phyloP scores from a whole-genome alignment of 2,888 invertebrate genomes.

The Andrena bucephala region DNA sequence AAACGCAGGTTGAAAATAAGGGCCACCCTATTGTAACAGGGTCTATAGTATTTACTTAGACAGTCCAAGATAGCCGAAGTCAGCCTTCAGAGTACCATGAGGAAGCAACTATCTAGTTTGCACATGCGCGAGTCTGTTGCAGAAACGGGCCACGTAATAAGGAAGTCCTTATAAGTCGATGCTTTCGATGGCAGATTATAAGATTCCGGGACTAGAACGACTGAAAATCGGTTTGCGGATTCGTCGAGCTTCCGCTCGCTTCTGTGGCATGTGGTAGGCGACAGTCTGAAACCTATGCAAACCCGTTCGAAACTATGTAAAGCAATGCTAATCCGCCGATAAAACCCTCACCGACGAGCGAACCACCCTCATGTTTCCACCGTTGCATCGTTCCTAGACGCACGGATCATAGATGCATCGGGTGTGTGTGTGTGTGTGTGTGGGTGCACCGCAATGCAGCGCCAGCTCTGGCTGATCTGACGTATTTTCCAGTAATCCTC shows the following conservation, averaged over 20 bases:
- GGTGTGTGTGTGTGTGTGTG: constrained; percentile 39
- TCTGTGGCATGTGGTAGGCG: constrained; percentile 60
- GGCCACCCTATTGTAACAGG: too few relatives aligned
- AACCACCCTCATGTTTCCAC: constrained; percentile 65
- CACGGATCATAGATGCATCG: constrained; percentile 37
- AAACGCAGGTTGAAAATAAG: too few relatives aligned
- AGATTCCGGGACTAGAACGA: constrained; percentile 57
- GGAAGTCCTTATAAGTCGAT: constrained; percentile 32
- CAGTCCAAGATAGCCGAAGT: too few relatives aligned
- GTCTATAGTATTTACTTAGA: too few relatives aligned
- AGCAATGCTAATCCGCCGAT: constrained; percentile 84
- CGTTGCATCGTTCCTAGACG: constrained; percentile 54
- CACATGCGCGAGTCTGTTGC: not conserved
- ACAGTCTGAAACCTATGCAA: constrained; percentile 78
- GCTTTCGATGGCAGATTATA: constrained; percentile 66
- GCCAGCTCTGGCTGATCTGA: constrained; percentile 64
- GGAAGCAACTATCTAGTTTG: not conserved
- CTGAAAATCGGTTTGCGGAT: constrained; percentile 72
- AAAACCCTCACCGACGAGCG: constrained; percentile 80
- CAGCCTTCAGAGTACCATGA: not conserved
- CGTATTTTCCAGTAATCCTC: constrained; percentile 80
- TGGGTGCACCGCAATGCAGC: constrained; percentile 75
- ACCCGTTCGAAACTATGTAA: constrained; percentile 83
- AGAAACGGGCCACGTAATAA: constrained; percentile 37
- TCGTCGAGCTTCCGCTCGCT: constrained; percentile 59